Evolutionary conservation across 2,113 vertebrate genomes (phyloP).

Genomic region (Sinocyclocheilus grahami): DNA sequence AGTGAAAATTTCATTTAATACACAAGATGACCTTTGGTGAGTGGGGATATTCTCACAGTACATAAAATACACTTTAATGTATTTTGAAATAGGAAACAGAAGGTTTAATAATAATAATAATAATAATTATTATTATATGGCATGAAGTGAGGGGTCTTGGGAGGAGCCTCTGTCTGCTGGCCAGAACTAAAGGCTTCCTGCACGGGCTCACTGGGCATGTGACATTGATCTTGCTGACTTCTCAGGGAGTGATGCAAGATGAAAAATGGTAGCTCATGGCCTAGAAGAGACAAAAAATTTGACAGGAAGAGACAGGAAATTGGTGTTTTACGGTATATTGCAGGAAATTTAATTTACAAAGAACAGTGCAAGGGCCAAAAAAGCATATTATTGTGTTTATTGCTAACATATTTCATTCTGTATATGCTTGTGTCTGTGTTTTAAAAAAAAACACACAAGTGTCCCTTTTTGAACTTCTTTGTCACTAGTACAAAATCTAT

Average conservation of each 20-base stretch:
- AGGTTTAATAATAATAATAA: too few species aligned
- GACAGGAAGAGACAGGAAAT: slow-evolving; percentile 1
- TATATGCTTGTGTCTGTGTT: not conserved
- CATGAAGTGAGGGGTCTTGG: slow-evolving; percentile 74
- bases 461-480: too few species aligned
- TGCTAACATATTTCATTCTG: slow-evolving; percentile 1
- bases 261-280: slow-evolving; percentile 78
- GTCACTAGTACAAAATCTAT: not conserved
- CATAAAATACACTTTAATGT: too few species aligned
- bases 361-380: not conserved
- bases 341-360: not conserved
- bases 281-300: slow-evolving; percentile 54
- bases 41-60: too few species aligned
- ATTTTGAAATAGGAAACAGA: too few species aligned
- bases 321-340: not conserved
- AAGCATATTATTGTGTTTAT: not conserved
- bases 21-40: too few species aligned
- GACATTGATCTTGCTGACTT: slow-evolving; percentile 59
- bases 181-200: slow-evolving; percentile 34
- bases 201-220: slow-evolving; percentile 60
- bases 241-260: slow-evolving; percentile 68
- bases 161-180: slow-evolving; percentile 63
- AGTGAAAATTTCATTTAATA: too few species aligned
- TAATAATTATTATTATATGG: not conserved
- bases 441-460: too few species aligned